Conservation (phyloP, 1,140 invertebrate species). For the Megalopta genalis region DNA sequence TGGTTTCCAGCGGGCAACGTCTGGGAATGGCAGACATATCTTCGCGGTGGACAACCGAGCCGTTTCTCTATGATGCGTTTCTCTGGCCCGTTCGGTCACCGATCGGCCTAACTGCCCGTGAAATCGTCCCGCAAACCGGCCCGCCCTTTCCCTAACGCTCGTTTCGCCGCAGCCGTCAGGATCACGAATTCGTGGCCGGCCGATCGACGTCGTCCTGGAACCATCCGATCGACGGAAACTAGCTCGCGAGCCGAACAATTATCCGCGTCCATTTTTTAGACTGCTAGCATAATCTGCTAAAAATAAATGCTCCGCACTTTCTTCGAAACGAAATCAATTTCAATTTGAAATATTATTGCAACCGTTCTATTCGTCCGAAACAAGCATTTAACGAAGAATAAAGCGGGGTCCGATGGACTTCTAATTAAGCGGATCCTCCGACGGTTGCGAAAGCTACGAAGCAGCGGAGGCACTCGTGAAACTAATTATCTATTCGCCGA, state of each 20-base stretch:
- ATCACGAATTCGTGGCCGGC: neutral
- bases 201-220: neutral
- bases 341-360: too few species aligned
- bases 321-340: too few species aligned
- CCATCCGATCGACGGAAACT: too few species aligned
- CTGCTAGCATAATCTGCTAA: too few species aligned
- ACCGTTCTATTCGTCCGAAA: too few species aligned
- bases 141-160: neutral
- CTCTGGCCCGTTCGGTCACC: neutral
- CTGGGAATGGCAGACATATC: constrained; percentile 20
- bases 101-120: neutral
- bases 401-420: neutral
- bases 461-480: neutral
- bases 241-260: too few species aligned
- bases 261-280: too few species aligned
- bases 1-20: constrained; percentile 5
- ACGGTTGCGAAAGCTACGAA: neutral
- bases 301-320: too few species aligned
- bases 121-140: neutral
- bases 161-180: neutral
- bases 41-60: neutral
- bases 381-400: too few species aligned
- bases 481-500: too few species aligned
- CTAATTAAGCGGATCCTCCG: neutral
- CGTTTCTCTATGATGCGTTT: neutral